Evolutionary conservation across 1,140 invertebrate genomes (phyloP).

Genomic region (Acyrthosiphon pisum): DNA sequence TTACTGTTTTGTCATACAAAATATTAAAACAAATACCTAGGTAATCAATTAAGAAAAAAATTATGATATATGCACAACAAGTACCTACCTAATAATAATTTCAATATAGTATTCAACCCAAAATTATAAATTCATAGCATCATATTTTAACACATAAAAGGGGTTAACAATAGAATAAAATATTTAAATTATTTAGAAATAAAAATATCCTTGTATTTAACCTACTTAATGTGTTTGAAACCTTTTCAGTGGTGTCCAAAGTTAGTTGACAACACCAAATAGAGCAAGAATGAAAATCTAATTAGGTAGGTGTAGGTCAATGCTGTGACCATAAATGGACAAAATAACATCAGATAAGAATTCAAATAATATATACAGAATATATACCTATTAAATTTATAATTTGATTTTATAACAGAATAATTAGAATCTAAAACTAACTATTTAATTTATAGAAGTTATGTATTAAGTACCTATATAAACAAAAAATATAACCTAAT

Average conservation of each 20-base stretch:
- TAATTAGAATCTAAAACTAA: slow-evolving; percentile 20
- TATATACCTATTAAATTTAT: background rate
- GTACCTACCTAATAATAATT: background rate
- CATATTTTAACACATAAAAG: background rate
- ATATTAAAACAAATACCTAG: background rate
- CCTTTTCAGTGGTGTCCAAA: slow-evolving; percentile 47
- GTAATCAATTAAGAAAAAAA: background rate
- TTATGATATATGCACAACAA: background rate
- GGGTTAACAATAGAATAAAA: background rate
- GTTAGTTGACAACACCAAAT: slow-evolving; percentile 55
- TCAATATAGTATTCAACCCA: background rate
- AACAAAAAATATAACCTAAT: background rate
- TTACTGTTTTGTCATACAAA: background rate
- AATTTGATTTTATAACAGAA: slow-evolving; percentile 27
- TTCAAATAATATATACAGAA: slow-evolving; percentile 17
- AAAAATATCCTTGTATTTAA: slow-evolving; percentile 40
- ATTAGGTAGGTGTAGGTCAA: slow-evolving; percentile 57
- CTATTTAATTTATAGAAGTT: background rate
- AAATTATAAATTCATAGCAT: background rate
- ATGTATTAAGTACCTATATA: background rate
- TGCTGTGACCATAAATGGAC: slow-evolving; percentile 53
- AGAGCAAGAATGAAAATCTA: slow-evolving; percentile 55
- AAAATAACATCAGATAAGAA: slow-evolving; percentile 54
- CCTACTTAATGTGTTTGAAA: slow-evolving; percentile 45
- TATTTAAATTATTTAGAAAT: slow-evolving; percentile 12